Base-by-base conservation (phyloP, 2,888 invertebrate species). In the Brenthis hecate region DNA sequence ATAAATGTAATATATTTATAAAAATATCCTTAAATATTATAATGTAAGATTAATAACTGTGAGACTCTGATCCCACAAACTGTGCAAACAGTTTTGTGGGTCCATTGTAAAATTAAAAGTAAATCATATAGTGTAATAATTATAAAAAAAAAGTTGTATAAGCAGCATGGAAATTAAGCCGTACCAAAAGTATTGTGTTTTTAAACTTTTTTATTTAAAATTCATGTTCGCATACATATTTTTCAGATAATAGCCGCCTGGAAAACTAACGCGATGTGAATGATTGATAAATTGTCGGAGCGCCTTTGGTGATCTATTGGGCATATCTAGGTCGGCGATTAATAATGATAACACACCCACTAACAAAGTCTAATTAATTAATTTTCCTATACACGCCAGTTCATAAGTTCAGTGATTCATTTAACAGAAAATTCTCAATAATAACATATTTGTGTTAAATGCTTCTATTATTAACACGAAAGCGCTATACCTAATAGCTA, bases 251-350 rank as follows among this genome's bases (percentile, higher is more conserved):
- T 66, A 66, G 68, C 65, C 72, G 72, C 43, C 66, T 47, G 48
- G 62, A 57, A 72, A 72, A 69, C 65, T 70, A 75, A 72, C 70
- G 71, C 58, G 61, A 72, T 67, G 63, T 74, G 73, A 76, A 82
- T 85, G 85, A 87, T 86, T 80, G 82, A 86, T 85, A 79, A 78
- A 80, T 77, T 75, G 70, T 72, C 74, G 75, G 76, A 74, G 76
- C 78, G 72, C 75, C 76, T 72, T 69, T 74, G 79, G 80, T 81
- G 82, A 88, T 86, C 85, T 81, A 85, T 87, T 83, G 85, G 75
- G 71, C 71, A 66, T 66, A 66, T 65, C 69, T 60, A 63, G 56
- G 62, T 69, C 71, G 65, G 70, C 67, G 72, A 74, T 76, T 77
- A 78, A 79, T 77, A 78, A 77, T 74, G 70, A 74, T 73, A 74